Evolutionary conservation across 1,140 invertebrate genomes (phyloP).

Genomic region (Saxidomus purpurata): DNA sequence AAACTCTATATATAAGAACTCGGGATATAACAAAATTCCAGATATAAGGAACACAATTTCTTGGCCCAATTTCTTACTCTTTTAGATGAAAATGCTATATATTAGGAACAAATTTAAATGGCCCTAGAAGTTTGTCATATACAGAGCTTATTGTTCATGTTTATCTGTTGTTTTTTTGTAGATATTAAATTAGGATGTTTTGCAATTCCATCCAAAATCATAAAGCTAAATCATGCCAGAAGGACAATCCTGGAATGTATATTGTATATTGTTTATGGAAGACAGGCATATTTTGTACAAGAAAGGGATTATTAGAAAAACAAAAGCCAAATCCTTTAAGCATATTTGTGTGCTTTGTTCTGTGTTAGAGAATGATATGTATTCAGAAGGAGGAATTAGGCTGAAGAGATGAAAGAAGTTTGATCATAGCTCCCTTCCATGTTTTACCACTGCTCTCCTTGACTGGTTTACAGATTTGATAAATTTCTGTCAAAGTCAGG

Average conservation of each 20-base stretch:
- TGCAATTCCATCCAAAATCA: too few relatives aligned
- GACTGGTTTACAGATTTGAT: constrained; percentile 20
- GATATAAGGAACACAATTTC: too few relatives aligned
- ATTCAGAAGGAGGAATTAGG: background rate
- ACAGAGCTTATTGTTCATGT: too few relatives aligned
- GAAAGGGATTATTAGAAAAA: constrained; percentile 2
- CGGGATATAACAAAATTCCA: too few relatives aligned
- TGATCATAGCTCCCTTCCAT: background rate
- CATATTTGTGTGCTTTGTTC: constrained; percentile 1
- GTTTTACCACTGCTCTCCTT: background rate
- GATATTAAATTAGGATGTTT: too few relatives aligned
- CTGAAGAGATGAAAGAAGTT: background rate
- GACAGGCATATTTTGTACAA: background rate
- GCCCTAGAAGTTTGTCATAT: too few relatives aligned
- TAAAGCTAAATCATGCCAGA: background rate
- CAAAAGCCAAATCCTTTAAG: background rate
- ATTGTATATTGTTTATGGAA: background rate
- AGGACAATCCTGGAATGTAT: background rate
- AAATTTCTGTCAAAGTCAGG: constrained; percentile 27
- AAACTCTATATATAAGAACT: too few relatives aligned
- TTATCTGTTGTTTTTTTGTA: too few relatives aligned
- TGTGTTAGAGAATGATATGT: background rate
- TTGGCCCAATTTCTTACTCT: too few relatives aligned
- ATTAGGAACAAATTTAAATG: too few relatives aligned
- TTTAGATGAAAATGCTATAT: too few relatives aligned